These are phyloP conservation scores for Limnephilus rhombicus DNA, from an alignment of 2,888 invertebrate genomes.

Conservation along the genomic window DNA sequence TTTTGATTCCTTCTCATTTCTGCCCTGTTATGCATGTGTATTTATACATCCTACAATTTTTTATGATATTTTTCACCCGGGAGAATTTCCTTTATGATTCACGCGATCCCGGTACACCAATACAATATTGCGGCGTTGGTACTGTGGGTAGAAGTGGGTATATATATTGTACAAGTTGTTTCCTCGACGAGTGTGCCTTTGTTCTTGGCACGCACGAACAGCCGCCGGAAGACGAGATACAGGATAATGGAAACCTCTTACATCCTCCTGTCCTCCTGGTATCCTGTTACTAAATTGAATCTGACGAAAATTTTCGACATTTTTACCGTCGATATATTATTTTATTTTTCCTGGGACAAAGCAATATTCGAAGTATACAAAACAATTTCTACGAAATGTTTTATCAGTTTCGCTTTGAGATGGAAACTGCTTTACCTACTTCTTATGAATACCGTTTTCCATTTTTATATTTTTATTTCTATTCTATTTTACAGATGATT, in stretches of 20 bases:
- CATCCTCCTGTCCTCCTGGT: conserved; percentile 34
- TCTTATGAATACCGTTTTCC: no score
- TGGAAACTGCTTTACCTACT: background rate
- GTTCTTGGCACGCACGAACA: conserved; percentile 62
- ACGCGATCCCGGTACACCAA: conserved; percentile 50
- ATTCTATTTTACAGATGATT: no score
- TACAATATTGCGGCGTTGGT: background rate
- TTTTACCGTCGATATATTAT: background rate
- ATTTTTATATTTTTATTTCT: no score
- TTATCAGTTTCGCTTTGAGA: background rate
- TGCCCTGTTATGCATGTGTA: conserved; percentile 56
- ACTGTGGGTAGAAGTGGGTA: background rate
- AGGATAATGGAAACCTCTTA: conserved; percentile 48
- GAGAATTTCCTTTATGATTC: conserved; percentile 64
- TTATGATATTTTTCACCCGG: conserved; percentile 66
- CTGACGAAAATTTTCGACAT: background rate
- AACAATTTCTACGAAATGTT: background rate
- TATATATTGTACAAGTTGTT: background rate
- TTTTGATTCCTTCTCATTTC: conserved; percentile 66
- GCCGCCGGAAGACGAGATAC: conserved; percentile 45
- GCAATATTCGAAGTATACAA: background rate
- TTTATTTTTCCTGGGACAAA: background rate
- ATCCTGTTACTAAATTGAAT: conserved; percentile 49
- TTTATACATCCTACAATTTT: conserved; percentile 40
- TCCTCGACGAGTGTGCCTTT: conserved; percentile 55